phyloP scores from a whole-genome alignment of 2,113 vertebrate species.

The Dipodomys merriami region DNA sequence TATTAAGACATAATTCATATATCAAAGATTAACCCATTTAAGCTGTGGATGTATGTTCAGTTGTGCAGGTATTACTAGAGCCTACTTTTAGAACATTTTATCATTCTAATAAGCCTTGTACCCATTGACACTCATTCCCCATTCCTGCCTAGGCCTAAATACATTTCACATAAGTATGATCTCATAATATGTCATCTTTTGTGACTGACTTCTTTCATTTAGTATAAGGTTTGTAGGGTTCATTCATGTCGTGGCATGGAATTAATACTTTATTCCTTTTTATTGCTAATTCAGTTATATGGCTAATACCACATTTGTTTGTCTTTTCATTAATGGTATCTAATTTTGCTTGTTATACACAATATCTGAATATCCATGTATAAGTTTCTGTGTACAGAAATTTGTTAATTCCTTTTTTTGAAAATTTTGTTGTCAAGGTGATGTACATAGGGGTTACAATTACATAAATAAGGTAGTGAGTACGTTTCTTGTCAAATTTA shows the following conservation, averaged over 20 bases:
- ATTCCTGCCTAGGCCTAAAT: not conserved
- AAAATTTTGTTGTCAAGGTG: too few species aligned
- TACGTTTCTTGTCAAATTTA: too few species aligned
- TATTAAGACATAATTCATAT: conserved; percentile 55
- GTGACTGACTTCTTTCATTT: not conserved
- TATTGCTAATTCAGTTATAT: not conserved
- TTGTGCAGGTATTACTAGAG: not conserved
- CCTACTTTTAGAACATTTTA: conserved; percentile 58
- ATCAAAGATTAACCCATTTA: conserved; percentile 39
- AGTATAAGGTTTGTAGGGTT: conserved; percentile 8
- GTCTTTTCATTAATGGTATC: not conserved
- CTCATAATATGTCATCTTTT: not conserved
- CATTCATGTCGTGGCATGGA: conserved; percentile 12
- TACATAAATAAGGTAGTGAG: too few species aligned
- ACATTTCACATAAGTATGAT: conserved; percentile 16
- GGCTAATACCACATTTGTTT: not conserved
- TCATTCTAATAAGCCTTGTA: not conserved
- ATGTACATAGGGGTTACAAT: too few species aligned
- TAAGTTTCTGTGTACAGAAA: not conserved
- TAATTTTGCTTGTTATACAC: not conserved
- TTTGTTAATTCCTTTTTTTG: not conserved
- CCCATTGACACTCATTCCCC: not conserved
- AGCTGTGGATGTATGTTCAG: conserved; percentile 19
- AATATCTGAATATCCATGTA: not conserved
- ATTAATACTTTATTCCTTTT: not conserved